A percentile compares a stretch with the other conserved stretches of the same genome.
Conservation (phyloP, 2,113 vertebrate species). For the Tragelaphus scriptus region DNA sequence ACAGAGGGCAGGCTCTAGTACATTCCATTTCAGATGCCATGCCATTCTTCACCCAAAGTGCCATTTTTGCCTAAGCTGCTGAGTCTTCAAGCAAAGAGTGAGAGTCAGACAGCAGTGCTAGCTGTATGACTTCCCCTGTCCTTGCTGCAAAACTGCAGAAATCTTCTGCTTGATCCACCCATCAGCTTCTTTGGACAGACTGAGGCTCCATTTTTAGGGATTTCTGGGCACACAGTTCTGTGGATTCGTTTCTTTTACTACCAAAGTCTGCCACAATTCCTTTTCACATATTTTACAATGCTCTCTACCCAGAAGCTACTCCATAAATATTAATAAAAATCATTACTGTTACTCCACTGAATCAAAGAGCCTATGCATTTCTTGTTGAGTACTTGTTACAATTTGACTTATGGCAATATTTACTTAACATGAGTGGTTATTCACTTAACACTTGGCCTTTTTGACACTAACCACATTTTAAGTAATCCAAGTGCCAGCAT, state of each 20-base stretch:
- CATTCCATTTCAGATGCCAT: not conserved
- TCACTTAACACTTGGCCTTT: conserved; percentile 28
- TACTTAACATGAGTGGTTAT: conserved; percentile 19
- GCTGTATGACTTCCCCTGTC: not conserved
- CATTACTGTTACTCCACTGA: not conserved
- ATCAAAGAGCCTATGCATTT: not conserved
- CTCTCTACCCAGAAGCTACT: not conserved
- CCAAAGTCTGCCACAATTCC: not conserved
- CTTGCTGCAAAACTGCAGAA: not conserved
- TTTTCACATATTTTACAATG: conserved; percentile 3
- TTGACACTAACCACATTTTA: conserved; percentile 23
- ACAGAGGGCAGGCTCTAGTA: not conserved
- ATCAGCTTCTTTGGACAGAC: not conserved
- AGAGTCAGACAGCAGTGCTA: not conserved
- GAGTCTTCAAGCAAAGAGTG: not conserved
- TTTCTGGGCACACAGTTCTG: not conserved
- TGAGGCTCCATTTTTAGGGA: not conserved
- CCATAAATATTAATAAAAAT: conserved; percentile 20
- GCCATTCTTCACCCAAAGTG: not conserved
- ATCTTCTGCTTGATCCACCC: not conserved
- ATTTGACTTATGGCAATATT: not conserved
- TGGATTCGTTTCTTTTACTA: not conserved
- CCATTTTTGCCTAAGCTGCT: not conserved
- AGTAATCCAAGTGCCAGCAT: not conserved
- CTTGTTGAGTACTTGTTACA: not conserved